Evolutionary conservation across 2,113 vertebrate species (phyloP).

Genomic region (Periophthalmus modestus): DNA sequence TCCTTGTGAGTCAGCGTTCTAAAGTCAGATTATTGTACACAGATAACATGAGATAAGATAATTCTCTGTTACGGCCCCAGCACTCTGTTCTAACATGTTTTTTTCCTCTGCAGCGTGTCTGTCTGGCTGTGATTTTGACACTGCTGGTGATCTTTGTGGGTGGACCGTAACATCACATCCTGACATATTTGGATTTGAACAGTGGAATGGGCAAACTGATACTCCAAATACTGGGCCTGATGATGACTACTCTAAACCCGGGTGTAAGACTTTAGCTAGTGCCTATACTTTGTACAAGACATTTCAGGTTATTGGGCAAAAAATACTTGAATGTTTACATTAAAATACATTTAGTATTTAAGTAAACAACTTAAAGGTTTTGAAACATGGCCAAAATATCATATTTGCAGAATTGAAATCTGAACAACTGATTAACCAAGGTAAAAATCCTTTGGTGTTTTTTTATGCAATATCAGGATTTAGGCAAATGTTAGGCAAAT

Average conservation of each 20-base stretch:
- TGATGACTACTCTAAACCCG: constrained; percentile 83
- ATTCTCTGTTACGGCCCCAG: neutral
- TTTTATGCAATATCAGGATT: too few species aligned
- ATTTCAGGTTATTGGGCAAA: neutral
- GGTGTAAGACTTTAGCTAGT: constrained; percentile 62
- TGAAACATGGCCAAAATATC: too few species aligned
- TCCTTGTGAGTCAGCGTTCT: constrained; percentile 53
- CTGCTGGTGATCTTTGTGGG: constrained; percentile 58
- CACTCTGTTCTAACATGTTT: neutral
- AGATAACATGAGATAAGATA: constrained; percentile 4
- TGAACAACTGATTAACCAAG: too few species aligned
- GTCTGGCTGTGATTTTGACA: constrained; percentile 79
- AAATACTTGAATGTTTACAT: neutral
- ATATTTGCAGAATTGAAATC: too few species aligned
- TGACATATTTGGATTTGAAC: constrained; percentile 56
- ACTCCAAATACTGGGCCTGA: constrained; percentile 74
- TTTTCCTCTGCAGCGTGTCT: constrained; percentile 67
- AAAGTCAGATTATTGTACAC: neutral
- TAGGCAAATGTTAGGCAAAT: too few species aligned
- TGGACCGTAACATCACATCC: constrained; percentile 59
- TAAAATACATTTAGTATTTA: too few species aligned
- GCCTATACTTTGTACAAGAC: neutral
- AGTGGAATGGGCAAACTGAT: constrained; percentile 34
- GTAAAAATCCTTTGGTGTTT: too few species aligned
- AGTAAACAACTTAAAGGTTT: too few species aligned